These are phyloP conservation scores for Sminthurides aquaticus DNA, from an alignment of 2,888 invertebrate species.

Conservation along the genomic window DNA sequence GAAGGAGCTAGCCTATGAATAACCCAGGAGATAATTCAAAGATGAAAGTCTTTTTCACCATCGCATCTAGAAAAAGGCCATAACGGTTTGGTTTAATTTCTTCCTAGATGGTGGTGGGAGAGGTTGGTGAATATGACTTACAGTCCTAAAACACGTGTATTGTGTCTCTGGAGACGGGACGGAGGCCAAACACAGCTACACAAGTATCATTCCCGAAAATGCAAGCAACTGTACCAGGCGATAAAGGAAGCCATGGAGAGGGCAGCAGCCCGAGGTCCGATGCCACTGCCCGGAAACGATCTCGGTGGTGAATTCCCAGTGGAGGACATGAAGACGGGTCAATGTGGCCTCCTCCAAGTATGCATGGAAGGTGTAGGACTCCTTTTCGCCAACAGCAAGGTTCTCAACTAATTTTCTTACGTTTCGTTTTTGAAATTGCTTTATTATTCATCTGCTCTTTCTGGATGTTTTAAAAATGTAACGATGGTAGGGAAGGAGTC, in stretches of 20 bases:
- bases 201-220: constrained; percentile 95
- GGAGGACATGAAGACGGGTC: constrained; percentile 92
- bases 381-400: constrained; percentile 99
- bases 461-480: no score
- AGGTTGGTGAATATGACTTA: constrained; percentile 98
- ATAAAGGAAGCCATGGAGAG: constrained; percentile 98
- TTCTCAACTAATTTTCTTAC: constrained; percentile 51
- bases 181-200: constrained; percentile 91
- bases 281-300: constrained; percentile 67
- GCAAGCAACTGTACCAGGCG: constrained; percentile 72
- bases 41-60: no score
- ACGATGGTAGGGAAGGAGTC: not conserved
- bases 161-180: constrained; percentile 94
- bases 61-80: not conserved
- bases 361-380: constrained; percentile 99
- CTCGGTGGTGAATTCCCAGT: constrained; percentile 96
- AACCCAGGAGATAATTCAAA: not conserved
- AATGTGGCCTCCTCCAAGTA: constrained; percentile 94
- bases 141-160: constrained; percentile 93
- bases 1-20: not conserved
- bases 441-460: no score
- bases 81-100: not conserved
- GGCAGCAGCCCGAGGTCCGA: constrained; percentile 63
- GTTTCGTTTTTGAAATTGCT: not conserved
- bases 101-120: constrained; percentile 93